These are phyloP conservation scores for Leptinotarsa haldemani DNA, from an alignment of 2,888 invertebrate species.

Conservation along the genomic window DNA sequence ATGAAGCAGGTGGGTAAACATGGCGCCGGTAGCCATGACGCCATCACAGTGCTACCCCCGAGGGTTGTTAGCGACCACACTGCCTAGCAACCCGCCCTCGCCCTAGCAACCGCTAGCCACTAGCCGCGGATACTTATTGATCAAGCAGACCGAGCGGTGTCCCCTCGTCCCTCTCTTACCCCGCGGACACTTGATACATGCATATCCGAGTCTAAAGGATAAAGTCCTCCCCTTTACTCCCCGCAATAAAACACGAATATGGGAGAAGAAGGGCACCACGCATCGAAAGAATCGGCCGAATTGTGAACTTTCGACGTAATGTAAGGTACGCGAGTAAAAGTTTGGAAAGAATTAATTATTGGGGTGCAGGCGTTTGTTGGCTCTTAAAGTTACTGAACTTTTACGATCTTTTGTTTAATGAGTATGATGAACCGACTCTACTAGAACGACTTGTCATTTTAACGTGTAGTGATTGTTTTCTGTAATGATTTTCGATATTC, in stretches of 20 bases:
- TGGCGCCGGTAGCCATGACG: conserved; percentile 65
- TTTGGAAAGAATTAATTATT: conserved; percentile 29
- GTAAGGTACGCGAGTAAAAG: conserved; percentile 9
- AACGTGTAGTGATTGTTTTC: not conserved
- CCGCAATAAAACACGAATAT: conserved; percentile 30
- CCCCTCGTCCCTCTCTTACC: conserved; percentile 37
- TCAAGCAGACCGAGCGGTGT: conserved; percentile 59
- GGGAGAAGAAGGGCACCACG: conserved; percentile 34
- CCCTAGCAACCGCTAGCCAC: conserved; percentile 69
- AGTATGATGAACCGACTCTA: conserved; percentile 7
- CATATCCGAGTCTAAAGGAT: conserved; percentile 53
- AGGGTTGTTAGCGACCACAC: conserved; percentile 69
- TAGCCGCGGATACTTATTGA: conserved; percentile 69
- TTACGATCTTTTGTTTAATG: conserved; percentile 11
- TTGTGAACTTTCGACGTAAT: conserved; percentile 26
- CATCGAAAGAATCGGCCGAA: conserved; percentile 37
- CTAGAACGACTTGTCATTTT: not conserved
- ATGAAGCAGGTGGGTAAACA: conserved; percentile 66
- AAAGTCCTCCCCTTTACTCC: conserved; percentile 34
- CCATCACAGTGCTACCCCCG: conserved; percentile 66
- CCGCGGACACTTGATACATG: conserved; percentile 58
- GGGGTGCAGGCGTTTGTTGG: conserved; percentile 23
- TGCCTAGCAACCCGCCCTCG: conserved; percentile 68
- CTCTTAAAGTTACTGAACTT: conserved; percentile 21
- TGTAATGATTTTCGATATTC: too few relatives aligned